Base-by-base conservation (phyloP, 2,888 invertebrate species). In the Caenorhabditis panamensis region DNA sequence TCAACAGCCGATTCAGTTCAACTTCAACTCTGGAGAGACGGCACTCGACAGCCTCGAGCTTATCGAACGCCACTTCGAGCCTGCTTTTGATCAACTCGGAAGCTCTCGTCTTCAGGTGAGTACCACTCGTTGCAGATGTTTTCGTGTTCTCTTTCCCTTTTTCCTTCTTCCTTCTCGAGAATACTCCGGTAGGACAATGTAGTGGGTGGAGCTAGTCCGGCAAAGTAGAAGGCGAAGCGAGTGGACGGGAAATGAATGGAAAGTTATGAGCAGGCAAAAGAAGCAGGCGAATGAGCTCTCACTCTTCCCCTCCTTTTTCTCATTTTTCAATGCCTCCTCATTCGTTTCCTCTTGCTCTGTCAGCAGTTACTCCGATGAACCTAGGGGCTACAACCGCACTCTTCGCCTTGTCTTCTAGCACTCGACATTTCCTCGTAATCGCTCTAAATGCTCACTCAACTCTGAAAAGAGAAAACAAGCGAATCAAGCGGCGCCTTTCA, bases 81-180 rank as follows among this genome's bases (percentile, higher is more conserved):
- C 88, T 9, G 86, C 86, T 1, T 89, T 89, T 67, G 89, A 89
- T 75, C 89, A 89, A 68, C 78, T 88, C 22, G 86, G 88, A 63
- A 82, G 78, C 61, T 83, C 84, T 1, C 44, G 87, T 31, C 84
- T 87, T 54, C 84, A 84, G 84, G 84, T 84, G 59, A 31, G 72
- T 59, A 26, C n/a, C n/a, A 53, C 1, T 53, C 13, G n/a, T 26
- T 63, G 49, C 47, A 36, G 58, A 37, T 54, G 54, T 26, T 20
- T 37, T 11, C 16, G 26, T n/a, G n/a, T n/a, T n/a, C n/a, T n/a
- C n/a, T n/a, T n/a, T n/a, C n/a, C n/a, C n/a, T n/a, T n/a, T n/a
- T n/a, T n/a, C n/a, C n/a, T n/a, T n/a, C n/a, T 26, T 61, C 61
- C 24, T 56, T 26, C 41, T 8, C 18, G 28, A 4, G 56, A 44